Evolutionary conservation across 1,140 invertebrate genomes (phyloP).

Genomic region (Ditylenchus dipsaci): DNA sequence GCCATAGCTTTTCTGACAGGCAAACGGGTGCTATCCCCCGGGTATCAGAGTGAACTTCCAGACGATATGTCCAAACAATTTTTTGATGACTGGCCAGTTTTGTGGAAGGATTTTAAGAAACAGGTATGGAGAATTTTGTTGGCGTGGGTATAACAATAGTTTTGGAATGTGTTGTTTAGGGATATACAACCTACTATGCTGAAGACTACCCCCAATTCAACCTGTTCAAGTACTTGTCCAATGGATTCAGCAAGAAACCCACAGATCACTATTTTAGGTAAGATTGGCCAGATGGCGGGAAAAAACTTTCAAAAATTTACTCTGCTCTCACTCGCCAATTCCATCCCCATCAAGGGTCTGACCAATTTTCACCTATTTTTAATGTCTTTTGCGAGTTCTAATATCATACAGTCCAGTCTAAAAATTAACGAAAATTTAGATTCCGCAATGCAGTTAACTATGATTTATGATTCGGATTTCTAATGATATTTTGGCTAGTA

Average conservation of each 20-base stretch:
- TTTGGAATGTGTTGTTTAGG: background rate
- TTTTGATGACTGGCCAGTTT: slow-evolving; percentile 71
- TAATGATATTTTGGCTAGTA: no score
- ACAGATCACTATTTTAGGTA: slow-evolving; percentile 45
- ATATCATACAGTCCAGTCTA: no score
- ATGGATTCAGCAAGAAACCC: slow-evolving; percentile 43
- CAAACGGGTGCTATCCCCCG: slow-evolving; percentile 12
- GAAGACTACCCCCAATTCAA: slow-evolving; percentile 53
- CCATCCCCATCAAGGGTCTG: background rate
- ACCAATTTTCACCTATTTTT: background rate
- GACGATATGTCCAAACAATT: slow-evolving; percentile 59
- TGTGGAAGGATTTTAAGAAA: slow-evolving; percentile 73
- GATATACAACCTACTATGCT: slow-evolving; percentile 46
- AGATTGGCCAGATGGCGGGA: background rate
- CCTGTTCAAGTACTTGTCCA: slow-evolving; percentile 46
- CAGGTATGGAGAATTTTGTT: slow-evolving; percentile 59
- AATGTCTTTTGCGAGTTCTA: no score
- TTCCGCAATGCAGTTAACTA: no score
- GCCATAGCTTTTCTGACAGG: slow-evolving; percentile 49
- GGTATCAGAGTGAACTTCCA: slow-evolving; percentile 30
- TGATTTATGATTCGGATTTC: no score
- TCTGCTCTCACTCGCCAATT: background rate
- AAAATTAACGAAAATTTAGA: no score
- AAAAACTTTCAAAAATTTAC: background rate
- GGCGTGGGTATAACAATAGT: background rate